phyloP scores from a whole-genome alignment of 2,888 invertebrate genomes.

The Anarsia innoxiella region DNA sequence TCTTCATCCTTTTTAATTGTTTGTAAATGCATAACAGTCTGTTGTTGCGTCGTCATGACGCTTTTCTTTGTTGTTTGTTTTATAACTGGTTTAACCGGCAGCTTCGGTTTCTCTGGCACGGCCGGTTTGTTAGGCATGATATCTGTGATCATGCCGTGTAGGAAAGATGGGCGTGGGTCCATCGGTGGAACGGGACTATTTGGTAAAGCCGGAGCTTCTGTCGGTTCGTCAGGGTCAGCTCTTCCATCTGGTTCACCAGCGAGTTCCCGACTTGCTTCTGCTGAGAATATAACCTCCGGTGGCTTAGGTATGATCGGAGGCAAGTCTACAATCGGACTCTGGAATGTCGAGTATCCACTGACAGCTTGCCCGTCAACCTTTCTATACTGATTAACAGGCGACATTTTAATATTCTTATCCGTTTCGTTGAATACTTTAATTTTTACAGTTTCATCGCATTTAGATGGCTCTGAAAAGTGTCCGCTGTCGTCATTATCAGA shows the following conservation, averaged over 20 bases:
- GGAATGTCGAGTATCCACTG: conserved; percentile 66
- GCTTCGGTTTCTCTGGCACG: conserved; percentile 82
- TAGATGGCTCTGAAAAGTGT: conserved; percentile 64
- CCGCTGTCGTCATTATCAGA: conserved; percentile 76
- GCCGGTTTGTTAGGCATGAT: conserved; percentile 74
- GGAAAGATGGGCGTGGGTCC: conserved; percentile 79
- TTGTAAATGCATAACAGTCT: conserved; percentile 70
- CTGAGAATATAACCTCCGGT: conserved; percentile 58
- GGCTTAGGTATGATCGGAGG: conserved; percentile 63
- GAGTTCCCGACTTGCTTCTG: conserved; percentile 82
- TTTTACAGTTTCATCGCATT: conserved; percentile 68
- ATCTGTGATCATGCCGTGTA: conserved; percentile 78
- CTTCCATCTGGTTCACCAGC: conserved; percentile 92
- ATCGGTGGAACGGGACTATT: conserved; percentile 79
- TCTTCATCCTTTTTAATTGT: conserved; percentile 53
- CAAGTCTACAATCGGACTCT: conserved; percentile 66
- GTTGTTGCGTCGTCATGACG: conserved; percentile 51
- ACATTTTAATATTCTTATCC: conserved; percentile 62
- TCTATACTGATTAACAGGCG: conserved; percentile 57
- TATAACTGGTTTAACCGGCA: conserved; percentile 75
- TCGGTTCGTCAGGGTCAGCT: conserved; percentile 84
- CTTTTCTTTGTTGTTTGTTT: conserved; percentile 64
- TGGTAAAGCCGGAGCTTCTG: conserved; percentile 81
- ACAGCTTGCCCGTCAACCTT: conserved; percentile 63
- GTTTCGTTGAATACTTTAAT: conserved; percentile 66